Evolutionary conservation across 2,888 invertebrate species (phyloP), one percentile per base, ranked within the genome.

Genomic region (Drosophila nr. fundita): DNA sequence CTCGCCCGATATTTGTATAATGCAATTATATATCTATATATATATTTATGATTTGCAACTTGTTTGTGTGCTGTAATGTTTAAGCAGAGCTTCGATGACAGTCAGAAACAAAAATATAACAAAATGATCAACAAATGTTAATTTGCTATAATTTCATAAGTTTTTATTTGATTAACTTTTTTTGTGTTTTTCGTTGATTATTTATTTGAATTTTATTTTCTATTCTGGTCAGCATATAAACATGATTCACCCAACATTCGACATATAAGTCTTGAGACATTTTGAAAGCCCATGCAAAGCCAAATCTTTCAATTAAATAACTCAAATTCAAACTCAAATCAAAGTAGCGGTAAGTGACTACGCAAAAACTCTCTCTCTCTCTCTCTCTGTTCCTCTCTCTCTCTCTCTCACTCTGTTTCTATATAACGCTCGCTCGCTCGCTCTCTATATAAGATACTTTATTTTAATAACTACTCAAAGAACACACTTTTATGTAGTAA

Each of bases 71-170:
- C 91, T 91, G 91, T 89, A 90, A 91, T 91, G 90, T 91, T 89
- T 86, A 82, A 86, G 88, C 87, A 90, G 91, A 91, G 91, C 91
- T 91, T 91, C 91, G 91, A 91, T 91, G 83, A 84, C 84, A 90
- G 77, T 76, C 80, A 82, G 81, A 80, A 78, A 76, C 76, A 76
- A 70, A 74, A 74, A 75, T 62, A 64, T 74, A 68, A 73, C 82
- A 85, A 82, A 82, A 79, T 75, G 53, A 71, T 76, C 76, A 78
- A 88, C 68, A 82, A 71, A 60, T 68, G 10, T 60, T 68, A 27
- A 15, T 57, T 59, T 53, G 67, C 29, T 38, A 36, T 62, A n/a
- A 69, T 60, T 70, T 73, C 1, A 24, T 62, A 40, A n/a, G 5
- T 40, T 68, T 36, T 30, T 10, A n/a, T 24, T 53, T 48, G n/a